These are phyloP conservation scores for Danio choprae DNA, from an alignment of 2,797 vertebrate species.

Conservation along the genomic window DNA sequence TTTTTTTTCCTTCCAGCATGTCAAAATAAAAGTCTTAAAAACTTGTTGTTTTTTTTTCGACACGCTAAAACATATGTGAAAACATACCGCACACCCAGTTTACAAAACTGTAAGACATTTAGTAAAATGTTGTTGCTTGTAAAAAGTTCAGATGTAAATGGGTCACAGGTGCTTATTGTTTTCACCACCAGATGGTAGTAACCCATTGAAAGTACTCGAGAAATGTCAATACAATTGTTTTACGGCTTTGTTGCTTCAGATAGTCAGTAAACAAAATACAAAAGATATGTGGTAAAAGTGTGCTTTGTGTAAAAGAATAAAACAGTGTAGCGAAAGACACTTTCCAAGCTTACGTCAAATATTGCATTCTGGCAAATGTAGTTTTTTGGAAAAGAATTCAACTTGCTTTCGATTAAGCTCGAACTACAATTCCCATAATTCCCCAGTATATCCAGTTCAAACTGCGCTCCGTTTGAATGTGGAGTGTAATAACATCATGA, in stretches of 20 bases:
- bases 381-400: neutral
- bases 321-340: no score
- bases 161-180: neutral
- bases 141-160: neutral
- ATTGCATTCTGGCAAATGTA: constrained; percentile 36
- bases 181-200: neutral
- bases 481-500: no score
- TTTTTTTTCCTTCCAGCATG: neutral
- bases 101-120: neutral
- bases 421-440: constrained; percentile 44
- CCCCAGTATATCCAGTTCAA: constrained; percentile 9
- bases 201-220: neutral
- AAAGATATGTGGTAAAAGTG: no score
- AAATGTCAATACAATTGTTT: neutral
- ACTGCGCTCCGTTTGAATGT: constrained; percentile 12
- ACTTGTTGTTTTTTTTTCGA: neutral
- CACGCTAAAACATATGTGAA: neutral
- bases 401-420: neutral
- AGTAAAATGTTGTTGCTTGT: neutral
- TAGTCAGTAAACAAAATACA: no score
- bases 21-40: constrained; percentile 44
- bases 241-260: neutral
- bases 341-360: neutral
- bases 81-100: neutral
- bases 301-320: no score